Evolutionary conservation across 1,140 invertebrate genomes (phyloP).

Genomic region (Drosophila athabasca): DNA sequence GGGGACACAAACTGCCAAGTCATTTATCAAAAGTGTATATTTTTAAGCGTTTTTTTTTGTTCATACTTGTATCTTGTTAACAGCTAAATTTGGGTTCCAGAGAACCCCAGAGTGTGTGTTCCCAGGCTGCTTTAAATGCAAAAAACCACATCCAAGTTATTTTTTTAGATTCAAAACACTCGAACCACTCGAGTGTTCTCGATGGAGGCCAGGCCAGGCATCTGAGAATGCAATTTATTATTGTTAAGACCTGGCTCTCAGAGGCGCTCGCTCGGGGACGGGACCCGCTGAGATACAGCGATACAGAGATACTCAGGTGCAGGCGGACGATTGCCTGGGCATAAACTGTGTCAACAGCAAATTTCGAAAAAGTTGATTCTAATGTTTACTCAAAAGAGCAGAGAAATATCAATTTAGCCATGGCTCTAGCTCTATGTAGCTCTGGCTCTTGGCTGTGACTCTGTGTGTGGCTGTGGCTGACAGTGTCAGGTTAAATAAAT

Average conservation of each 20-base stretch:
- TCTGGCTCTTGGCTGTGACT: not conserved
- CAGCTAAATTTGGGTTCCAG: constrained; percentile 67
- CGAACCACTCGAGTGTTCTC: constrained; percentile 66
- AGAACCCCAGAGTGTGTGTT: constrained; percentile 40
- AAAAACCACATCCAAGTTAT: constrained; percentile 44
- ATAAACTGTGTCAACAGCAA: constrained; percentile 77
- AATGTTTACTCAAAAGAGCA: constrained; percentile 53
- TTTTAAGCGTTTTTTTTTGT: constrained; percentile 42
- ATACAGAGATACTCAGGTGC: constrained; percentile 59
- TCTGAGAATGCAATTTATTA: constrained; percentile 71
- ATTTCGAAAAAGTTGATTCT: constrained; percentile 77
- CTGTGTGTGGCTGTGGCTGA: constrained; percentile 45
- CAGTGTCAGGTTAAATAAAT: constrained; percentile 67
- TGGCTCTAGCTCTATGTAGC: constrained; percentile 9
- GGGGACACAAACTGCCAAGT: constrained; percentile 54
- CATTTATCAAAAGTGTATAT: constrained; percentile 70
- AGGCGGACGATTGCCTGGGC: constrained; percentile 25
- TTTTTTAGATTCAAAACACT: constrained; percentile 67
- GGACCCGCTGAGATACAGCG: constrained; percentile 25
- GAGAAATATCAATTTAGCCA: constrained; percentile 61
- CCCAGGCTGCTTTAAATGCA: constrained; percentile 70
- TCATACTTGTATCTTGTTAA: constrained; percentile 40
- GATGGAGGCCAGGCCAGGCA: constrained; percentile 44
- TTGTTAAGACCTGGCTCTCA: constrained; percentile 24
- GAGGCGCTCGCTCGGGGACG: constrained; percentile 12